A percentile compares a stretch with the other conserved stretches of the same genome.
phyloP scores from a whole-genome alignment of 2,797 vertebrate genomes.

The Xenopus petersii region DNA sequence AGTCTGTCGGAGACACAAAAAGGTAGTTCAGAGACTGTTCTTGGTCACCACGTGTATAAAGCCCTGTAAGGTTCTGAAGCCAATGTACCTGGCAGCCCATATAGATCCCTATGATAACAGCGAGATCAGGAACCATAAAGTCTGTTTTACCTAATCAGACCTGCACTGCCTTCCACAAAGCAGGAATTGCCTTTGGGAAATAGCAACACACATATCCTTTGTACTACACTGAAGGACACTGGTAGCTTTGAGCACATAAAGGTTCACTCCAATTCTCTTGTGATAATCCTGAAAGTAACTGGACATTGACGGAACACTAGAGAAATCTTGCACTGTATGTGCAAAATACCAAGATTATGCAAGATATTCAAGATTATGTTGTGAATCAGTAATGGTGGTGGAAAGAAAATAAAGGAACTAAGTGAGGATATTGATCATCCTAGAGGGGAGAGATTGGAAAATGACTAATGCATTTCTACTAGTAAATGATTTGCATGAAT shows the following conservation, averaged over 20 bases:
- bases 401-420: not conserved
- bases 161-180: not conserved
- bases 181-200: no score
- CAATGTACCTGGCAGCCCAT: conserved; percentile 22
- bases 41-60: no score
- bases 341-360: not conserved
- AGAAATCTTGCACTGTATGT: not conserved
- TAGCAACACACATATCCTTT: not conserved
- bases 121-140: not conserved
- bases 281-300: not conserved
- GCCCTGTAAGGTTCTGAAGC: not conserved
- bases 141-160: not conserved
- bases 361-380: no score
- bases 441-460: not conserved
- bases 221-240: not conserved
- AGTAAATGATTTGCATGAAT: conserved; percentile 13
- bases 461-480: not conserved
- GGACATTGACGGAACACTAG: not conserved
- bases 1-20: conserved; percentile 61
- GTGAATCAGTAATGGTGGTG: not conserved
- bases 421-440: not conserved
- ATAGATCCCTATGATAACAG: conserved; percentile 38
- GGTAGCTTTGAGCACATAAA: no score
- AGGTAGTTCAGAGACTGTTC: conserved; percentile 12
- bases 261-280: conserved; percentile 11